These are phyloP conservation scores for Phenganax subtilis DNA, from an alignment of 92 coral and sea anemone genomes.

Conservation along the genomic window DNA sequence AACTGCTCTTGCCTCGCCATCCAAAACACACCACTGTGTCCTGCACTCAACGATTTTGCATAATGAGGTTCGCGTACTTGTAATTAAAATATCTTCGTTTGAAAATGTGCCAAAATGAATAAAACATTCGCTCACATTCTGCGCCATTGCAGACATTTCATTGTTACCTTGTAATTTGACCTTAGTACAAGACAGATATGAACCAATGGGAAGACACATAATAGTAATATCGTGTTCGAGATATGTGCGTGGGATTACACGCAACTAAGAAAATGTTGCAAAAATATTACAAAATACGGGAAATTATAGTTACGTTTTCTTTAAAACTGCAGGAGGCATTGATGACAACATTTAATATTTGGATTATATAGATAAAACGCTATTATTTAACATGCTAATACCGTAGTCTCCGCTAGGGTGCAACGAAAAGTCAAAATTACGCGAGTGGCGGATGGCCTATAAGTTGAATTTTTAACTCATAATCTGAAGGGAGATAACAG, in stretches of 20 bases:
- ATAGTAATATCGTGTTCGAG: background rate
- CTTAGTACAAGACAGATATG: background rate
- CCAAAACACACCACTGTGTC: constrained; percentile 15
- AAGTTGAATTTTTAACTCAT: no score
- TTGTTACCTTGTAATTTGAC: background rate
- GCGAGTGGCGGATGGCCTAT: constrained; percentile 18
- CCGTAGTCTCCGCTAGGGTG: constrained; percentile 8
- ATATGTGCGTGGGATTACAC: constrained; percentile 7
- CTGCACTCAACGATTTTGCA: constrained; percentile 32
- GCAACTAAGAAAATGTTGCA: background rate
- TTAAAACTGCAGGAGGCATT: background rate
- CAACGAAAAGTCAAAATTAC: constrained; percentile 15
- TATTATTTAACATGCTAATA: constrained; percentile 1
- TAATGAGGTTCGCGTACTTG: constrained; percentile 19
- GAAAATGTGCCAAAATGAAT: constrained; percentile 23
- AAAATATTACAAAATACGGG: background rate
- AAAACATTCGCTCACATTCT: constrained; percentile 23
- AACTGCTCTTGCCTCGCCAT: constrained; percentile 29
- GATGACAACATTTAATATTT: background rate
- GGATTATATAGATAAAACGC: background rate
- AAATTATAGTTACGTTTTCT: background rate
- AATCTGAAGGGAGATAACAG: no score
- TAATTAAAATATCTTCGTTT: constrained; percentile 20
- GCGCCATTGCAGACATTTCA: background rate
- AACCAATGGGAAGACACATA: constrained; percentile 4